These are phyloP conservation scores for Schizopygopsis malacanthus DNA, from an alignment of 2,797 vertebrate genomes.

Conservation along the genomic window DNA sequence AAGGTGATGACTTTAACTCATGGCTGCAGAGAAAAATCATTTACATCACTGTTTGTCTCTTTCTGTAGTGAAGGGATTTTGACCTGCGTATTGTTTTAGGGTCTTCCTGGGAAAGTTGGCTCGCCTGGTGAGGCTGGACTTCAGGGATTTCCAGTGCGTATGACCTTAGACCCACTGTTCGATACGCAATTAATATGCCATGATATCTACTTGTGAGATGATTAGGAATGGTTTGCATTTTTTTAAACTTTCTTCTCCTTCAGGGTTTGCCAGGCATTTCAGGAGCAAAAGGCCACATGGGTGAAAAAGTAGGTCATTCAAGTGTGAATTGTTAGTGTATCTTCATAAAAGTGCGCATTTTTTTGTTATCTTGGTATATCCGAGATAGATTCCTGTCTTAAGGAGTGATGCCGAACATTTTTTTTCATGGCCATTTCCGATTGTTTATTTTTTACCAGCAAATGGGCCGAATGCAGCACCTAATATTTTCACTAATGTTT, in stretches of 20 bases:
- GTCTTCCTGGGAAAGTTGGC: slow-evolving; percentile 88
- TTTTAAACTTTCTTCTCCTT: slow-evolving; percentile 19
- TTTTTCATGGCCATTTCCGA: not conserved
- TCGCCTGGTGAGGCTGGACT: slow-evolving; percentile 88
- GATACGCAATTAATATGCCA: not conserved
- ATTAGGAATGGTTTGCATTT: not conserved
- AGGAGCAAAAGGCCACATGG: slow-evolving; percentile 85
- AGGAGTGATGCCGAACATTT: not conserved
- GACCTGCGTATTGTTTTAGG: slow-evolving; percentile 73
- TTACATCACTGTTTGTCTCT: not conserved
- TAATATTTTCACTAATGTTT: not conserved
- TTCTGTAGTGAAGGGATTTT: slow-evolving; percentile 23
- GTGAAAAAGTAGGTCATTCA: slow-evolving; percentile 79
- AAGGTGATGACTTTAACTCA: slow-evolving; percentile 76
- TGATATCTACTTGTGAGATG: not conserved
- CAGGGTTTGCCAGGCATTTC: slow-evolving; percentile 90
- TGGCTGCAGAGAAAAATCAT: not conserved
- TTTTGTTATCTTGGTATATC: not conserved
- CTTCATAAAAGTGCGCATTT: not conserved
- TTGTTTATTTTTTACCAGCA: not conserved
- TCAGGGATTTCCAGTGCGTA: slow-evolving; percentile 91
- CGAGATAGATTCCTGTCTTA: not conserved
- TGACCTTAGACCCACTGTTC: slow-evolving; percentile 33
- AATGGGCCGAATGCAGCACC: not conserved
- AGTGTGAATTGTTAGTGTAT: not conserved